Base-by-base conservation (phyloP, 2,888 invertebrate species). In the Ditylenchus weischeri region DNA sequence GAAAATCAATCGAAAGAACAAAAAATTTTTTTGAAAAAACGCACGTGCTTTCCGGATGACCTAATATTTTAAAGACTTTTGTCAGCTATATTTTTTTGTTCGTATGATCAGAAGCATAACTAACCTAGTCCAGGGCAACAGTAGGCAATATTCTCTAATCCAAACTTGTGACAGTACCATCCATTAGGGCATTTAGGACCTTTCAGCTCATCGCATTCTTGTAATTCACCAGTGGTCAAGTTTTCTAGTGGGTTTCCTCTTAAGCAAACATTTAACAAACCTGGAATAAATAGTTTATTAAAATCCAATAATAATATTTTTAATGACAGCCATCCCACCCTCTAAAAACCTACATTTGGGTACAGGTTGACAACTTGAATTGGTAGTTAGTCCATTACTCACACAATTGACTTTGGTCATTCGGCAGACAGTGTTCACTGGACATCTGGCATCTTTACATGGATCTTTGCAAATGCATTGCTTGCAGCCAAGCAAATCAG, bases 391-490 rank as follows among this genome's bases (percentile, higher is more conserved):
- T 11, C 38, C 0, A n/a, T 29, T 57, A 36, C n/a, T 36, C 11
- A 74, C 62, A 63, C 79, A 79, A 23, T 74, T 57, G 3, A 73
- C 71, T n/a, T 69, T 60, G 8, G 76, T 70, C 57, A 75, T 62
- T 38, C 76, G 65, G 57, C 79, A 79, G 13, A 78, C 71, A 48
- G 74, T 75, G 36, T 76, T 73, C 48, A 72, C 65, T n/a, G 78
- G 76, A 58, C 80, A 81, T 23, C 68, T 65, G 51, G 79, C 69
- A 23, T 70, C 71, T 36, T 71, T 69, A 62, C 81, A 81, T 0
- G 76, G 75, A 51, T 76, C 65, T 10, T 69, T 66, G 64, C 81
- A 81, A 36, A 72, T 73, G 63, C 81, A 81, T 29, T 72, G 67
- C 13, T 73, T 71, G 58, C 81, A 81, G n/a, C 81, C 81, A 11